Percentiles rank a stretch among this genome's conserved stretches.
These are phyloP conservation scores for Dioctria rufipes DNA, from an alignment of 2,888 invertebrate species.

Conservation along the genomic window DNA sequence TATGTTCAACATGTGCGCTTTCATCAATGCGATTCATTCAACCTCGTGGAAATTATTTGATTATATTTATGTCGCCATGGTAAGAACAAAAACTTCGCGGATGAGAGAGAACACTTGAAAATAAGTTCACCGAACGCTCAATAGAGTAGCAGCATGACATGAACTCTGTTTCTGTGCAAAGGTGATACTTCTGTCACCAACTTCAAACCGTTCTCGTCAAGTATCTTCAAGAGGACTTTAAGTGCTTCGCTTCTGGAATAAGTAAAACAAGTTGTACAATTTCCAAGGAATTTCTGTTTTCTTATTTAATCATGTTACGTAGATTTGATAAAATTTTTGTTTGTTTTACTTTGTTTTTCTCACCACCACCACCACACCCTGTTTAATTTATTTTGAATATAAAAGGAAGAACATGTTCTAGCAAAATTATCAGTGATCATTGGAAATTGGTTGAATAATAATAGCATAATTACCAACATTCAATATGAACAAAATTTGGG, in stretches of 20 bases:
- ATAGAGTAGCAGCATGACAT: not conserved
- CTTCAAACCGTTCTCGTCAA: not conserved
- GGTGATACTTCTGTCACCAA: constrained; percentile 7
- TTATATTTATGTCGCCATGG: not conserved
- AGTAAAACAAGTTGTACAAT: constrained; percentile 6
- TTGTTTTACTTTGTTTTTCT: no score
- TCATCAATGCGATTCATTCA: constrained; percentile 10
- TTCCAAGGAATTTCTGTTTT: not conserved
- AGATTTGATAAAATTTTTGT: not conserved
- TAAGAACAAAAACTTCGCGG: not conserved
- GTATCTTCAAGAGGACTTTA: constrained; percentile 1
- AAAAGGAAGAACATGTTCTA: not conserved
- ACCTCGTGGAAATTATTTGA: constrained; percentile 11
- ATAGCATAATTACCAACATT: not conserved
- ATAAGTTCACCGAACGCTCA: constrained; percentile 33
- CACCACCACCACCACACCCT: not conserved
- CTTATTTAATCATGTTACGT: not conserved
- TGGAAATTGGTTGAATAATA: not conserved
- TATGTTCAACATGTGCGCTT: not conserved
- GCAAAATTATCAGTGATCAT: constrained; percentile 6
- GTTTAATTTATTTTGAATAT: constrained; percentile 1
- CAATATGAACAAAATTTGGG: not conserved
- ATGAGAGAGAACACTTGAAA: constrained; percentile 14
- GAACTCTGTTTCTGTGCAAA: not conserved
- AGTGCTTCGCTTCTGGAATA: constrained; percentile 8